phyloP scores from a whole-genome alignment of 1,140 invertebrate genomes.

The Habropoda laboriosa region DNA sequence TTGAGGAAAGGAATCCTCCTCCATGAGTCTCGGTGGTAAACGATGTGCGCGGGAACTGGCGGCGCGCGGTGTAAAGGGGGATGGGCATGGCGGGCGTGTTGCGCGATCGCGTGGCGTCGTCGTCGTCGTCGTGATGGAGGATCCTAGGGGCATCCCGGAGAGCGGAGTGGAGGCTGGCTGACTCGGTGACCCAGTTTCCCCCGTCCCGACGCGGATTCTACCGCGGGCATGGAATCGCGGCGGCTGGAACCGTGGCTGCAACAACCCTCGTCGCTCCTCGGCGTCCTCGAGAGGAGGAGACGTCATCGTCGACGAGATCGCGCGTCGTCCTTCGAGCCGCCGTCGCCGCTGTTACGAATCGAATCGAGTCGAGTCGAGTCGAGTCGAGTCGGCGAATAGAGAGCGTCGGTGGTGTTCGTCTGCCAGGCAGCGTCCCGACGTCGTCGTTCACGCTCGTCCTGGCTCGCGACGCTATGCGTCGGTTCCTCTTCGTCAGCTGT shows the following conservation, averaged over 20 bases:
- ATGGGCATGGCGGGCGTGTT: not conserved
- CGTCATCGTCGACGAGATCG: slow-evolving; percentile 22
- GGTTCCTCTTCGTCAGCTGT: slow-evolving; percentile 64
- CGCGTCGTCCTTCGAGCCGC: slow-evolving; percentile 4
- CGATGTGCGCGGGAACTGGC: not conserved
- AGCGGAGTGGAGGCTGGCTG: slow-evolving; percentile 9
- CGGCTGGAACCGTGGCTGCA: slow-evolving; percentile 9
- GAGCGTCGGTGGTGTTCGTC: not conserved
- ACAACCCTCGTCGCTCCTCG: slow-evolving; percentile 15
- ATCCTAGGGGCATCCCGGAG: slow-evolving; percentile 4
- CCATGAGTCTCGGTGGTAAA: not conserved
- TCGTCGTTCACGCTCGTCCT: not conserved
- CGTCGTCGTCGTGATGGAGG: no score
- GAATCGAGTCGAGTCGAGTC: slow-evolving; percentile 17
- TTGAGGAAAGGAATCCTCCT: not conserved
- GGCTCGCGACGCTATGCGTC: slow-evolving; percentile 56
- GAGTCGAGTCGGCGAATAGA: not conserved
- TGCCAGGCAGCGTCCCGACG: not conserved
- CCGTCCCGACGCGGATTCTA: slow-evolving; percentile 23
- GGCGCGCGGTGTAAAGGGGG: not conserved
- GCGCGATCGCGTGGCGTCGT: not conserved
- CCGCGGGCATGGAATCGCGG: slow-evolving; percentile 33
- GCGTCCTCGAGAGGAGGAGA: no score
- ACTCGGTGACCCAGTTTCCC: slow-evolving; percentile 56
- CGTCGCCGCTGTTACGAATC: no score